Conservation (phyloP, 2,888 invertebrate genomes). For the Leptinotarsa tumamoca region DNA sequence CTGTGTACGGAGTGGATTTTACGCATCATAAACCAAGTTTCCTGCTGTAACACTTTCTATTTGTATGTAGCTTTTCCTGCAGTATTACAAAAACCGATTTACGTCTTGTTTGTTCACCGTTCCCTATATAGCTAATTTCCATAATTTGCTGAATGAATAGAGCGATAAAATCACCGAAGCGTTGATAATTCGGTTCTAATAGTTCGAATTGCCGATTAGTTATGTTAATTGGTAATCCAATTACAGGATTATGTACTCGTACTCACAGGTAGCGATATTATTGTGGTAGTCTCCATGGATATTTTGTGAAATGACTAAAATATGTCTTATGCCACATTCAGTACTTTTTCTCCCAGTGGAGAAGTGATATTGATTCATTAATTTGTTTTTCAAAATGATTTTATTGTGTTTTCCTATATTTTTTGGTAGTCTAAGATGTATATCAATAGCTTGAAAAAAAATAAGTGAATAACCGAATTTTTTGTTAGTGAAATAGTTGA, state of each 20-base stretch:
- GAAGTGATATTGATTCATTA: no score
- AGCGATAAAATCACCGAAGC: slow-evolving; percentile 19
- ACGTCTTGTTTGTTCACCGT: slow-evolving; percentile 18
- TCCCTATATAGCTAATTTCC: slow-evolving; percentile 20
- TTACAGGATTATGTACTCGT: slow-evolving; percentile 26
- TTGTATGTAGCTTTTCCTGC: slow-evolving; percentile 12
- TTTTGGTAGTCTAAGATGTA: no score
- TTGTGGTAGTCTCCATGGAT: slow-evolving; percentile 1
- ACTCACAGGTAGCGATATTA: slow-evolving; percentile 21
- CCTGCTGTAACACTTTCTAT: slow-evolving; percentile 18
- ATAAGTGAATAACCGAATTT: no score
- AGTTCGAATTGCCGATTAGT: slow-evolving; percentile 26
- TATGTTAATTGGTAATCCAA: slow-evolving; percentile 34
- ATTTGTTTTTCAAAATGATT: no score
- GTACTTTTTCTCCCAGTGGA: no score
- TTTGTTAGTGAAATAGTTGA: no score
- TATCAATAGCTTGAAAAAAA: no score
- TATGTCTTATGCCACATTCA: no score
- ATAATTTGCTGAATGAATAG: slow-evolving; percentile 17
- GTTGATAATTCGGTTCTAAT: slow-evolving; percentile 26
- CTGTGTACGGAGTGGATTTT: neutral
- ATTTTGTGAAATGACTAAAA: neutral
- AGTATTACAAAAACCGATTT: slow-evolving; percentile 17
- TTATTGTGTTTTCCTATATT: no score
- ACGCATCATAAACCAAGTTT: slow-evolving; percentile 19